Base-by-base conservation (phyloP, 2,797 vertebrate genomes). In the Lophius americanus region DNA sequence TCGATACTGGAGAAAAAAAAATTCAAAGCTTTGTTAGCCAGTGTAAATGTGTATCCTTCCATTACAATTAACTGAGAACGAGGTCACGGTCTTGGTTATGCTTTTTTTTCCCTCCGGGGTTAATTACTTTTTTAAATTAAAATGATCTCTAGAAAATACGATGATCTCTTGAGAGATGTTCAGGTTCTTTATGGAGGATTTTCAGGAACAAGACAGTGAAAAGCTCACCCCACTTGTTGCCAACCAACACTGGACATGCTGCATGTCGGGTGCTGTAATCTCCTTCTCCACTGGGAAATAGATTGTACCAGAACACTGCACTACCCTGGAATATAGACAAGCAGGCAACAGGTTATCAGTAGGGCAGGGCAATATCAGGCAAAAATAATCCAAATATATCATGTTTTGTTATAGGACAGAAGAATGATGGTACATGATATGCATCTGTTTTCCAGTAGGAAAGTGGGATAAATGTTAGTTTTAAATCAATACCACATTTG, bases 281-380 rank as follows among this genome's bases (percentile, higher is more conserved):
- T 37, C 98, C 98, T 87, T 99, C 98, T 66, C 98, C 98, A 0
- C 95, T 99, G 37, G 96, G 80, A 73, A 99, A 98, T 13, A 99
- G 93, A 64, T 99, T 99, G 86, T 98, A 99, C 98, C 98, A 99
- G 93, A 99, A 99, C 50, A 99, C 98, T 32, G 98, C 98, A 13
- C 94, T 90, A 12, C 96, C 96, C 97, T 99, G 84, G 5, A 81
- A 64, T 4, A 71, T 14, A 75, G 38, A 78, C 51, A 62, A 47
- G 13, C 42, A 68, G 53, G 9, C 49, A 64, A 3, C 13, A 62
- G 7, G 48, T 47, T 47, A 7, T 7, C 3, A 47, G 46, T 11
- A 47, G 13, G 13, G 46, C 46, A 44, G 43, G 4, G 43, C 4
- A 4, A 5, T 44, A 23, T 23, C 23, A 23, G 23, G 23, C 23